A percentile compares a stretch with the other conserved stretches of the same genome.
phyloP scores from a whole-genome alignment of 2,888 invertebrate genomes.

The Orthosia cruda region DNA sequence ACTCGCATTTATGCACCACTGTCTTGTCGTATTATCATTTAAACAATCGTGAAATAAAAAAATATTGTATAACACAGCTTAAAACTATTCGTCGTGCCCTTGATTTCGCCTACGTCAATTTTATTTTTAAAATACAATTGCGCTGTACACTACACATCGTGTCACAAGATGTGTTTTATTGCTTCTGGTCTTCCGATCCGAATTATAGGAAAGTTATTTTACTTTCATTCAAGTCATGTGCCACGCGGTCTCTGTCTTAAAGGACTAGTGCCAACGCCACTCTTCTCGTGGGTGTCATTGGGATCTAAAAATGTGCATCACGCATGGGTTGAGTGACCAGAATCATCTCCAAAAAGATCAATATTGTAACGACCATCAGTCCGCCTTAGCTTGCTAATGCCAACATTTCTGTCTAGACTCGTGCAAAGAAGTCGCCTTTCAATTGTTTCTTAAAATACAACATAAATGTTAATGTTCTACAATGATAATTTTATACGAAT shows the following conservation, averaged over 20 bases:
- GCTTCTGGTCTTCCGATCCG: conserved; percentile 34
- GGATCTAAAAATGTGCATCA: conserved; percentile 35
- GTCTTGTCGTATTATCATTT: conserved; percentile 14
- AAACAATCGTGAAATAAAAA: conserved; percentile 32
- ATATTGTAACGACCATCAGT: not conserved
- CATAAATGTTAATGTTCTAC: conserved; percentile 7
- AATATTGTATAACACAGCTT: conserved; percentile 48
- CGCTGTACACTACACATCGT: conserved; percentile 33
- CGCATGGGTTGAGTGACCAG: conserved; percentile 55
- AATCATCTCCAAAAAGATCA: conserved; percentile 3
- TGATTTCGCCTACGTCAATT: conserved; percentile 58
- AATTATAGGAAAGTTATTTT: conserved; percentile 55
- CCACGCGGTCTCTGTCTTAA: conserved; percentile 43
- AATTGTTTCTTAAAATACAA: conserved; percentile 7
- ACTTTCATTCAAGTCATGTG: conserved; percentile 61
- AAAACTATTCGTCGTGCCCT: conserved; percentile 55
- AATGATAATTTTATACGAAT: conserved; percentile 12
- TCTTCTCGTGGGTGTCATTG: conserved; percentile 23
- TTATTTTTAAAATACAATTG: conserved; percentile 66
- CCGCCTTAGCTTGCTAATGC: conserved; percentile 1
- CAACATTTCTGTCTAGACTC: not conserved
- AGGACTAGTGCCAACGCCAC: conserved; percentile 28
- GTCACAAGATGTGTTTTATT: conserved; percentile 65
- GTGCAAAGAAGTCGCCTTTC: not conserved
- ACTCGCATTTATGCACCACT: conserved; percentile 7